These are phyloP conservation scores for Listronotus oregonensis DNA, from an alignment of 1,140 invertebrate genomes.

Conservation along the genomic window DNA sequence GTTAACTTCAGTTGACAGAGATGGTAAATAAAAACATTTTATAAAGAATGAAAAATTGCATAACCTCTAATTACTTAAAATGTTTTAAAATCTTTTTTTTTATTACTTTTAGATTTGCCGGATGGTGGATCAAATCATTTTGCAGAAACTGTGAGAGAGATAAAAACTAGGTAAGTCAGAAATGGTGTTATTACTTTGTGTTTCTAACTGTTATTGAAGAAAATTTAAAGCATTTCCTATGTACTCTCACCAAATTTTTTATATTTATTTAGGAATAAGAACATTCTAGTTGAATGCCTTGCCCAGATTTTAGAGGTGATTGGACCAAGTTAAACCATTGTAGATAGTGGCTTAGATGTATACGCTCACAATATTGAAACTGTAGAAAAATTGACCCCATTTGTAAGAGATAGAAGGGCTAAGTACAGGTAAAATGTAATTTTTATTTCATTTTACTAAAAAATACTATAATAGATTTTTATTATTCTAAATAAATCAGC, in stretches of 20 bases:
- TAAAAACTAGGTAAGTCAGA: slow-evolving; percentile 68
- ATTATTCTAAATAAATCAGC: too few relatives aligned
- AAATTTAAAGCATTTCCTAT: too few relatives aligned
- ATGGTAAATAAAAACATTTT: slow-evolving; percentile 65
- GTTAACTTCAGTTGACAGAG: slow-evolving; percentile 96
- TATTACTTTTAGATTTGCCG: slow-evolving; percentile 69
- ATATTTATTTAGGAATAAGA: slow-evolving; percentile 68
- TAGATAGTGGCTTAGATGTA: slow-evolving; percentile 85
- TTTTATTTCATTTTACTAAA: too few relatives aligned
- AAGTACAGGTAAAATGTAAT: slow-evolving; percentile 62
- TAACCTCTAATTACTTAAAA: too few relatives aligned
- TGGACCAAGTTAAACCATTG: slow-evolving; percentile 77
- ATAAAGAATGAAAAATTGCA: too few relatives aligned
- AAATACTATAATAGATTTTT: too few relatives aligned
- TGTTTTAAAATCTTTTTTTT: neutral
- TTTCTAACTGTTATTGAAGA: slow-evolving; percentile 70
- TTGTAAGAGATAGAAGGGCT: slow-evolving; percentile 89
- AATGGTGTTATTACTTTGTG: too few relatives aligned
- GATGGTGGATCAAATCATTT: slow-evolving; percentile 93
- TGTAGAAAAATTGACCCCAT: slow-evolving; percentile 83
- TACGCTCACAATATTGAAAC: slow-evolving; percentile 99
- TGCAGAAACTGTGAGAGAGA: slow-evolving; percentile 85
- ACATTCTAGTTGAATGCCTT: slow-evolving; percentile 96
- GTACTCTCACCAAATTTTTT: too few relatives aligned
- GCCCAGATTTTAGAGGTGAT: slow-evolving; percentile 94